Evolutionary conservation across 2,888 invertebrate species (phyloP), one percentile per base, ranked within the genome.

Genomic region (Cosmorhoe ocellata): DNA sequence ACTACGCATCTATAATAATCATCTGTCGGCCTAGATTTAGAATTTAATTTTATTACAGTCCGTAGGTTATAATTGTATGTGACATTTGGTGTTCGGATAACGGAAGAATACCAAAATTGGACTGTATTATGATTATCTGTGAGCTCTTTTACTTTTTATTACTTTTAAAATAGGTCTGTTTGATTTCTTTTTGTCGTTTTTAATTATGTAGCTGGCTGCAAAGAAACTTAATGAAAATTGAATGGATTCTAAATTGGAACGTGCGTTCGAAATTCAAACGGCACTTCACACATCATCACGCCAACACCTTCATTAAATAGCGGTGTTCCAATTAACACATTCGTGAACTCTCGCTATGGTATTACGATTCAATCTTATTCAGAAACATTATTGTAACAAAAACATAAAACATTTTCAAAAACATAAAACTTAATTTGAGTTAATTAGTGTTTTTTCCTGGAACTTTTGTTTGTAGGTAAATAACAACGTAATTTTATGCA

Each of bases 301-400:
- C 62, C 75, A 69, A 72, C 75, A 69, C 70, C 70, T 76, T 87
- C 84, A 82, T 85, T 84, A 84, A n/a, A 79, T 76, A 66, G 74
- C 63, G 73, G 68, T 67, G 67, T 71, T 85, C 85, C 83, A 86
- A 86, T 87, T 84, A 86, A 78, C 77, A 75, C 71, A 66, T 67
- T 56, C 42, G 52, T 51, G 46, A 46, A 24, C 6, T 59, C 70
- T 31, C 62, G 55, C 60, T 76, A 42, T 8, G 33, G 33, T 42
- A 0, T 9, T 0, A 24, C 12, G n/a, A 28, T 32, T 47, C 9
- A 10, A n/a, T 30, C 6, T 28, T 13, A 14, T 5, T 14, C 1
- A 2, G 9, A 10, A 10, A 34, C n/a, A 33, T 1, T 9, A 13
- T 7, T 13, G 7, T 8, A 32, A n/a, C n/a, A n/a, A n/a, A n/a